Conservation (phyloP, 1,140 invertebrate genomes). For the Protaetia brevitarsis region DNA sequence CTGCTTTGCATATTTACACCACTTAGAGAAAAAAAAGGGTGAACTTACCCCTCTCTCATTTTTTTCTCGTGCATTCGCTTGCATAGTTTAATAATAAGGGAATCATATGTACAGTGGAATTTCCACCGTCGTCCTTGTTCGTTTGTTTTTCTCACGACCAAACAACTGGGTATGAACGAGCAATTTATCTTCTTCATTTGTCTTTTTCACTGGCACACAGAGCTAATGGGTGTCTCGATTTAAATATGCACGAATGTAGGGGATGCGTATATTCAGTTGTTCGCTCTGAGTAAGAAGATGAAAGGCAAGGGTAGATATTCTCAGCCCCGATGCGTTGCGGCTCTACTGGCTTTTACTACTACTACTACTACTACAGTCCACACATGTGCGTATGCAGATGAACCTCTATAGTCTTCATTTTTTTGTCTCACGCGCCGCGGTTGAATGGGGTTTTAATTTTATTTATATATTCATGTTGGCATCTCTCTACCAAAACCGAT, state of each 20-base stretch:
- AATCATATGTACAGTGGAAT: too few species aligned
- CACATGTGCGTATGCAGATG: slow-evolving; percentile 9
- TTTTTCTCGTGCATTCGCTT: neutral
- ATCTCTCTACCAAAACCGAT: neutral
- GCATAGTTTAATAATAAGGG: too few species aligned
- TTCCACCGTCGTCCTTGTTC: neutral
- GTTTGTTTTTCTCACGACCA: slow-evolving; percentile 16
- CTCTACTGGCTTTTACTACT: too few species aligned
- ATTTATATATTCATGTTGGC: slow-evolving; percentile 10
- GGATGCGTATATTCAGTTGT: too few species aligned
- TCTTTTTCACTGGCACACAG: neutral
- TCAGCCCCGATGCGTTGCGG: too few species aligned
- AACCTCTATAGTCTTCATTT: neutral
- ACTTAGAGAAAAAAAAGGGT: too few species aligned
- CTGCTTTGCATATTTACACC: too few species aligned
- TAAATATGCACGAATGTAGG: neutral
- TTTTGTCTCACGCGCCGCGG: neutral
- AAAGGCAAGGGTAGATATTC: neutral
- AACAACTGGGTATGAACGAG: neutral
- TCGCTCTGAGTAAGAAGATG: too few species aligned
- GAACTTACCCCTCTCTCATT: too few species aligned
- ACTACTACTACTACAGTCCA: too few species aligned
- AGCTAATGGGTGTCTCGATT: neutral
- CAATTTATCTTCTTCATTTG: slow-evolving; percentile 11
- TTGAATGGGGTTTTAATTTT: slow-evolving; percentile 5